Percentiles rank a stretch among this genome's conserved stretches.
These are phyloP conservation scores for Chelonia mydas DNA, from an alignment of 2,797 vertebrate species.

Conservation along the genomic window DNA sequence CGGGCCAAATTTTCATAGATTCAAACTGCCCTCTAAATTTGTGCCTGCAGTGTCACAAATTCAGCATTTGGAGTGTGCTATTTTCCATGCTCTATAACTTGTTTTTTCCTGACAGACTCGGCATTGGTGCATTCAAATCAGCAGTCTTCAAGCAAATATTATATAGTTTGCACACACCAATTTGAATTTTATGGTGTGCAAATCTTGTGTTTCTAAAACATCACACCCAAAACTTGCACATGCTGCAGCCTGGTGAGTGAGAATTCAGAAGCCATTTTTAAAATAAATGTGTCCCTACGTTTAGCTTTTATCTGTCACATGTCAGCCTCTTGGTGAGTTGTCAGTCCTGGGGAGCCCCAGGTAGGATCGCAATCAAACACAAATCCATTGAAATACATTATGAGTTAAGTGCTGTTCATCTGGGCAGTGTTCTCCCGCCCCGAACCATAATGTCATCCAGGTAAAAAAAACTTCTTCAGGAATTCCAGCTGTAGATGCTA, in stretches of 20 bases:
- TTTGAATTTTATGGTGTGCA: neutral
- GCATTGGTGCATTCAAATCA: neutral
- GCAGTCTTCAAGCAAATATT: neutral
- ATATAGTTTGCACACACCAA: accelerated
- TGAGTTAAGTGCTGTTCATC: neutral
- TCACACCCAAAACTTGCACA: neutral
- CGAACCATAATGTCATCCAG: neutral
- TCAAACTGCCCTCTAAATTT: constrained; percentile 10
- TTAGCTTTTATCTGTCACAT: neutral
- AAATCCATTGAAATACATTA: neutral
- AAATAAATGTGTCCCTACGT: neutral
- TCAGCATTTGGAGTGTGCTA: neutral
- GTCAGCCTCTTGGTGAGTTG: neutral
- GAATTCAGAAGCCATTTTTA: neutral
- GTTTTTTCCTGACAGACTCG: neutral
- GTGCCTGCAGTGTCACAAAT: constrained; percentile 5
- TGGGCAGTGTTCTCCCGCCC: neutral
- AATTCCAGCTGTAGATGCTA: neutral
- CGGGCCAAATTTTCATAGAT: neutral
- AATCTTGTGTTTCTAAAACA: neutral
- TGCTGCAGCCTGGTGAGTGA: neutral
- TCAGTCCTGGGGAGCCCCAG: neutral
- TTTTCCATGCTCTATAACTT: constrained; percentile 1
- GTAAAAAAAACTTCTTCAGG: neutral
- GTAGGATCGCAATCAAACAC: neutral